Percentiles rank a stretch among this genome's conserved stretches.
These are phyloP conservation scores for Hypercompe scribonia DNA, from an alignment of 2,888 invertebrate species.

Conservation along the genomic window DNA sequence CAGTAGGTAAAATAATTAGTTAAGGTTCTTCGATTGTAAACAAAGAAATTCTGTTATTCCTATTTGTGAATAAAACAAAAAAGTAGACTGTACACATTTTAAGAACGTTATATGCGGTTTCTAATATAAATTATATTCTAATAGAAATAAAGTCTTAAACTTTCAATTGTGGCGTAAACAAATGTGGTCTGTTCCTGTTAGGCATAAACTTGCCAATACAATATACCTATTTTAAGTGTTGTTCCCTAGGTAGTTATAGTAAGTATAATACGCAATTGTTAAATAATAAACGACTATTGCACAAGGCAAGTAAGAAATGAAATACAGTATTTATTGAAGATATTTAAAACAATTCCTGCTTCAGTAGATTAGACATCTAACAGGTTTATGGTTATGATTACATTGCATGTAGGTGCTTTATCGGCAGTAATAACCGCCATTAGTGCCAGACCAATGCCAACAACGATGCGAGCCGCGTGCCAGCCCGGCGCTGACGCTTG, in stretches of 20 bases:
- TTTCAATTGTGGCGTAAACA: neutral
- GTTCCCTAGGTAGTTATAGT: constrained; percentile 1
- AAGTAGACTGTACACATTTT: neutral
- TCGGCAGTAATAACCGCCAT: constrained; percentile 63
- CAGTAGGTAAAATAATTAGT: neutral
- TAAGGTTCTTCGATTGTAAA: neutral
- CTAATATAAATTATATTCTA: neutral
- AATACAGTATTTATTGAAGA: neutral
- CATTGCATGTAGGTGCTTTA: constrained; percentile 71
- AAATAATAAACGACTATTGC: neutral
- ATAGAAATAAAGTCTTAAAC: neutral
- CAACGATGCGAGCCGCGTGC: constrained; percentile 20
- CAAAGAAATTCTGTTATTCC: neutral
- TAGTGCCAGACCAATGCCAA: constrained; percentile 43
- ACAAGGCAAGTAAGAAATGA: neutral
- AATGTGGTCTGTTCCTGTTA: neutral
- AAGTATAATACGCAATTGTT: neutral
- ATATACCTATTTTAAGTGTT: constrained; percentile 1
- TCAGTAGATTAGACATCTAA: constrained; percentile 29
- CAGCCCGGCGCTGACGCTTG: constrained; percentile 44
- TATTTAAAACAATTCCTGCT: neutral
- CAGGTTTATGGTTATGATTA: constrained; percentile 62
- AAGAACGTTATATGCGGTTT: neutral
- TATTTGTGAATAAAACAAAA: neutral
- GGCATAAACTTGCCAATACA: neutral